Conservation (phyloP, 2,888 invertebrate species). For the Lymantria monacha region DNA sequence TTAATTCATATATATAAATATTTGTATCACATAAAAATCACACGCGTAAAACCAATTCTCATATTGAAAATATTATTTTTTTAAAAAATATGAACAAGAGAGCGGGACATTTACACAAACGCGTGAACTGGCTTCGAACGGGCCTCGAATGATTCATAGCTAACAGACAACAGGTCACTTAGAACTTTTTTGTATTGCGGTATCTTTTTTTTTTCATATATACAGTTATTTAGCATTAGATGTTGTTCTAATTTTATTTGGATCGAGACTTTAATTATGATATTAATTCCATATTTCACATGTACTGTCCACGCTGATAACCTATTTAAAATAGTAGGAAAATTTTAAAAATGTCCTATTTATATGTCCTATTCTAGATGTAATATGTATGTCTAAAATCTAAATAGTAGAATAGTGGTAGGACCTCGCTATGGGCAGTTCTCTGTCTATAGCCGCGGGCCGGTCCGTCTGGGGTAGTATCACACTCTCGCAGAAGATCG, state of each 20-base stretch:
- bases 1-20: no score
- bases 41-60: slow-evolving; percentile 9
- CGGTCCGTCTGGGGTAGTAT: no score
- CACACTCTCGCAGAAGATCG: no score
- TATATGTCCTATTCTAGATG: no score
- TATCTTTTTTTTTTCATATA: slow-evolving; percentile 48
- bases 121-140: slow-evolving; percentile 51
- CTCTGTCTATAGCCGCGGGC: no score
- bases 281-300: no score
- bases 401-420: no score
- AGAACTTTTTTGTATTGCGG: slow-evolving; percentile 65
- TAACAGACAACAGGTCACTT: slow-evolving; percentile 56
- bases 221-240: slow-evolving; percentile 57
- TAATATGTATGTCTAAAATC: no score
- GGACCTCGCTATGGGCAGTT: no score
- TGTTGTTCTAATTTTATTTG: slow-evolving; percentile 48
- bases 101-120: slow-evolving; percentile 45
- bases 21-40: not conserved
- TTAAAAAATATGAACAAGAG: slow-evolving; percentile 59
- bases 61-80: slow-evolving; percentile 60
- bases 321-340: not conserved
- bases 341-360: no score
- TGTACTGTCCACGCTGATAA: no score
- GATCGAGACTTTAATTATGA: slow-evolving; percentile 15
- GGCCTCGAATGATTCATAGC: slow-evolving; percentile 67